These are phyloP conservation scores for Exephanes ischioxanthus DNA, from an alignment of 2,888 invertebrate species.

Conservation along the genomic window DNA sequence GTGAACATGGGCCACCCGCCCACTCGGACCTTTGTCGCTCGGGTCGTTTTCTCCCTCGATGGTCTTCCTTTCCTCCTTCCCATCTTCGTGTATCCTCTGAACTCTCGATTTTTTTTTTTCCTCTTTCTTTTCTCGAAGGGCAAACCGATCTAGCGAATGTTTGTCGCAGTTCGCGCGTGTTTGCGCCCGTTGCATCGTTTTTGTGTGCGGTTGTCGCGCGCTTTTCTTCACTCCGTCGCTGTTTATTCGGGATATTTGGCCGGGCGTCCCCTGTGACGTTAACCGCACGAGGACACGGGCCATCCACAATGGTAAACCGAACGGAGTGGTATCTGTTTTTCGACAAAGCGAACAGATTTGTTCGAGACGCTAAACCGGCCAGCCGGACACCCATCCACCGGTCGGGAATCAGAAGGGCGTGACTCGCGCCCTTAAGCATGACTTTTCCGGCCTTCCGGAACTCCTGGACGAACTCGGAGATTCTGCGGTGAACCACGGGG, in stretches of 20 bases:
- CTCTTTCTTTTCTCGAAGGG: conserved; percentile 12
- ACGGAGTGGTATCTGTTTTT: neutral
- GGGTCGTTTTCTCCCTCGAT: conserved; percentile 42
- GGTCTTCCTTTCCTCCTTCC: conserved; percentile 24
- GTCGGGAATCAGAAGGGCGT: neutral
- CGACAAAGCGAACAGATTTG: conserved; percentile 74
- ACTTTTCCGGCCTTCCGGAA: neutral
- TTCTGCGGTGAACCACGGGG: conserved; percentile 40
- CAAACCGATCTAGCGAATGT: conserved; percentile 34
- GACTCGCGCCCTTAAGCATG: neutral
- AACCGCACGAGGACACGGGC: conserved; percentile 52
- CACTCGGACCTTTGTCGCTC: conserved; percentile 67
- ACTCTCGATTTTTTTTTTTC: neutral
- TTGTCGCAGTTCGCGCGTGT: conserved; percentile 53
- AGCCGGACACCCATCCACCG: conserved; percentile 28
- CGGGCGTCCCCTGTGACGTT: conserved; percentile 23
- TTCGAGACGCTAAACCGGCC: conserved; percentile 47
- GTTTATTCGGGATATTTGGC: conserved; percentile 67
- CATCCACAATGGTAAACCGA: neutral
- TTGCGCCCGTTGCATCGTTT: conserved; percentile 60
- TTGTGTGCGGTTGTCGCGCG: conserved; percentile 55
- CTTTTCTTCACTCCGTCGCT: conserved; percentile 12
- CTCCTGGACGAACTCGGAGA: neutral
- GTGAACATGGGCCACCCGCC: conserved; percentile 71
- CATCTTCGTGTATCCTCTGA: conserved; percentile 2